Evolutionary conservation across 2,113 vertebrate genomes (phyloP).

Genomic region (Macroglossus sobrinus): DNA sequence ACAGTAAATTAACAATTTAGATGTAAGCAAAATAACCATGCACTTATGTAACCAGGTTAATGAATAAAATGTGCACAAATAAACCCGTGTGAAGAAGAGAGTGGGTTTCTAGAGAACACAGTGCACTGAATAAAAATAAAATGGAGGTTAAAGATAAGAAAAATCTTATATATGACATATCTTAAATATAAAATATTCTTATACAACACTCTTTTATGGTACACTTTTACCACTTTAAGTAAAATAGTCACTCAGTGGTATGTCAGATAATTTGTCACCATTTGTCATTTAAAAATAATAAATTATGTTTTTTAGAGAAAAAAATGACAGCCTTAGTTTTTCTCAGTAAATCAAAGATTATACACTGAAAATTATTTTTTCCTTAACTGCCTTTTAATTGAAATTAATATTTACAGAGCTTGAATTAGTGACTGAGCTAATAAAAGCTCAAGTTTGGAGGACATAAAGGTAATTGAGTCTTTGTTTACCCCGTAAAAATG

Average conservation of each 20-base stretch:
- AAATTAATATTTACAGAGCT: not conserved
- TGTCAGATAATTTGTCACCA: constrained; percentile 1
- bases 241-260: not conserved
- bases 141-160: not conserved
- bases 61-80: not conserved
- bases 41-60: not conserved
- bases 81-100: not conserved
- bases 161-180: too few relatives aligned
- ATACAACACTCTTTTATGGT: not conserved
- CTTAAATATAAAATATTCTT: not conserved
- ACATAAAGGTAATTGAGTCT: not conserved
- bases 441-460: not conserved
- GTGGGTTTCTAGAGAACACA: not conserved
- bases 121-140: not conserved
- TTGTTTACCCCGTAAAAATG: not conserved
- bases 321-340: not conserved
- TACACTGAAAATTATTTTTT: not conserved
- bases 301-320: not conserved
- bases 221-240: not conserved
- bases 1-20: not conserved
- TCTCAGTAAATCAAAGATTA: not conserved
- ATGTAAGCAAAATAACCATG: not conserved
- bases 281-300: not conserved
- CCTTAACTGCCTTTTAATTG: not conserved
- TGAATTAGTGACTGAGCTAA: not conserved